phyloP scores from a whole-genome alignment of 2,888 invertebrate species.

The Luperina nickerlii region DNA sequence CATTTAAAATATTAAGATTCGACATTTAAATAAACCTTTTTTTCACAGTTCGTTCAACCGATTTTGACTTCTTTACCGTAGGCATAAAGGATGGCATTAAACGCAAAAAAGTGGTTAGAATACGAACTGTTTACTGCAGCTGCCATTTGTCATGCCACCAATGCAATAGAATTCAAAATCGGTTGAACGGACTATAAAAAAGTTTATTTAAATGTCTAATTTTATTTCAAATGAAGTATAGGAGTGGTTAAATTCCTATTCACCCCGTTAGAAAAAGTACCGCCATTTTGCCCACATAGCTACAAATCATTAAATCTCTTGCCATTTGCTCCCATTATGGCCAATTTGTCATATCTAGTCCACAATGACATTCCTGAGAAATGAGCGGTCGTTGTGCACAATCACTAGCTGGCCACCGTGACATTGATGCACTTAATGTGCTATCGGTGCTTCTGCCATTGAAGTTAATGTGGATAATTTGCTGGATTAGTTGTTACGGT shows the following conservation, averaged over 20 bases:
- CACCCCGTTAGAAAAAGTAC: slow-evolving; percentile 37
- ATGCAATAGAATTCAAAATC: too few relatives aligned
- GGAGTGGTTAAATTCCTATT: neutral
- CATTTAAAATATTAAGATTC: too few relatives aligned
- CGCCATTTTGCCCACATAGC: slow-evolving; percentile 1
- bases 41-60: neutral
- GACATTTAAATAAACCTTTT: too few relatives aligned
- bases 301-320: slow-evolving; percentile 13
- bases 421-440: slow-evolving; percentile 41
- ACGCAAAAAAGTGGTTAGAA: too few relatives aligned
- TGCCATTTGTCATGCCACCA: too few relatives aligned
- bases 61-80: neutral
- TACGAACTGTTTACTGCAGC: too few relatives aligned
- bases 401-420: slow-evolving; percentile 51
- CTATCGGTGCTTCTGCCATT: slow-evolving; percentile 10
- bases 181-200: too few relatives aligned
- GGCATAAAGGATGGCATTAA: too few relatives aligned
- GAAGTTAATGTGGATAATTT: neutral
- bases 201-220: neutral
- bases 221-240: neutral
- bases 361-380: slow-evolving; percentile 58
- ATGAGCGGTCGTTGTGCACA: slow-evolving; percentile 45
- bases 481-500: too few relatives aligned
- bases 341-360: slow-evolving; percentile 46
- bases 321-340: slow-evolving; percentile 49